Conservation (phyloP, 2,888 invertebrate genomes). For the Ennomos quercinarius region DNA sequence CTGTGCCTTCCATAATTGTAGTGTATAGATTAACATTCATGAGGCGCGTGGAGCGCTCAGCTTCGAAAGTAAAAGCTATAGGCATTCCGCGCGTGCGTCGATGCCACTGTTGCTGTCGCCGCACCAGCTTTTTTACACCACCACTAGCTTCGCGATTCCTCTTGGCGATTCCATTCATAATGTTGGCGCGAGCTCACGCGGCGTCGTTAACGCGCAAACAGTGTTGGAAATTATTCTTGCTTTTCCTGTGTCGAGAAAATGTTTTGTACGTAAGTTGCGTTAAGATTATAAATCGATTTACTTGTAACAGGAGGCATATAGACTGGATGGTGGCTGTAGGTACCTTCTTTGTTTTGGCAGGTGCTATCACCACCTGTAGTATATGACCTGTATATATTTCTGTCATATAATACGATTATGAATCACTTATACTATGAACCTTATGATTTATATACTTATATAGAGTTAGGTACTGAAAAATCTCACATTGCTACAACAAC, state of each 20-base stretch:
- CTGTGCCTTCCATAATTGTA: conserved; percentile 20
- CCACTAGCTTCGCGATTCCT: conserved; percentile 21
- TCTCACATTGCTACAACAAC: too few species aligned
- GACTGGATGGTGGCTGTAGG: too few species aligned
- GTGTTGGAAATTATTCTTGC: conserved; percentile 18
- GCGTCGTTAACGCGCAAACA: conserved; percentile 14
- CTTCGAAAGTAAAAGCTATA: conserved; percentile 45
- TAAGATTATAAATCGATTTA: too few species aligned
- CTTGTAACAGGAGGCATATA: too few species aligned
- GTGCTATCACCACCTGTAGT: too few species aligned
- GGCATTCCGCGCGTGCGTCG: conserved; percentile 37
- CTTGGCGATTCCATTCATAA: conserved; percentile 24
- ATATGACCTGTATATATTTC: too few species aligned
- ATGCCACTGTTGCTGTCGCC: conserved; percentile 6
- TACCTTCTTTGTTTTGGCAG: too few species aligned
- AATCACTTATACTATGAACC: too few species aligned
- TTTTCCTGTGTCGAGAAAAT: conserved; percentile 3
- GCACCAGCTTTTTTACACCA: conserved; percentile 18
- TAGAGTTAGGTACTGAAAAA: too few species aligned
- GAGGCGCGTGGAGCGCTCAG: conserved; percentile 11
- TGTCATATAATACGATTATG: too few species aligned
- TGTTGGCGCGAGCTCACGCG: conserved; percentile 1
- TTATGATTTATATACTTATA: too few species aligned
- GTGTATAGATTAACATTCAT: conserved; percentile 24
- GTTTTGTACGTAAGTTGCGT: not conserved